Conservation (phyloP, 1,140 invertebrate species). For the Melipona quadrifasciata region DNA sequence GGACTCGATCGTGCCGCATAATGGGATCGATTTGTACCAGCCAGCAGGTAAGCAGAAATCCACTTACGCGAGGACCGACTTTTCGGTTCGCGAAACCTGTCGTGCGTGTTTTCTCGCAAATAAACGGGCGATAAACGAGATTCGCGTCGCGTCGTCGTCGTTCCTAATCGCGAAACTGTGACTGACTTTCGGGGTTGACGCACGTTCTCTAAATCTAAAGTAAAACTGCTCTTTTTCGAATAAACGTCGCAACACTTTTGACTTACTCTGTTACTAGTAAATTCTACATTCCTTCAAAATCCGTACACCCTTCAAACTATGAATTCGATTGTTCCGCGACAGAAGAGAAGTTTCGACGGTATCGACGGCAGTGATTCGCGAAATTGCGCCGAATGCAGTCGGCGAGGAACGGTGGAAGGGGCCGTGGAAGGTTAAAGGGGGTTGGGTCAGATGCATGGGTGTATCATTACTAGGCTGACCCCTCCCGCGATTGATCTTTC, state of each 20-base stretch:
- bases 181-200: neutral
- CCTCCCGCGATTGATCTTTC: conserved; percentile 71
- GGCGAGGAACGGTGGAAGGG: neutral
- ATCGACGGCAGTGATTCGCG: conserved; percentile 35
- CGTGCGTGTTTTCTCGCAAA: conserved; percentile 3
- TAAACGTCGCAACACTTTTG: neutral
- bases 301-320: no score
- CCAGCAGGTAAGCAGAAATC: conserved; percentile 35
- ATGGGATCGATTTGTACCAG: conserved; percentile 56
- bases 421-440: conserved; percentile 51
- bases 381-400: conserved; percentile 49
- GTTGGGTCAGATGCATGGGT: conserved; percentile 60
- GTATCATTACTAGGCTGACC: conserved; percentile 73
- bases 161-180: conserved; percentile 4
- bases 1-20: conserved; percentile 52
- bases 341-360: conserved; percentile 11
- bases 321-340: neutral
- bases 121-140: neutral
- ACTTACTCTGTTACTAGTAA: no score
- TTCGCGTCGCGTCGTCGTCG: neutral
- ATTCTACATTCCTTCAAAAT: no score
- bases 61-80: conserved; percentile 18
- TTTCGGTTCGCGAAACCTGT: conserved; percentile 19
- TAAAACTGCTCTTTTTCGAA: neutral
- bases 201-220: neutral